Percentiles rank a stretch among this genome's conserved stretches.
phyloP scores from a whole-genome alignment of 2,113 vertebrate genomes.

The Tachysurus fulvidraco region DNA sequence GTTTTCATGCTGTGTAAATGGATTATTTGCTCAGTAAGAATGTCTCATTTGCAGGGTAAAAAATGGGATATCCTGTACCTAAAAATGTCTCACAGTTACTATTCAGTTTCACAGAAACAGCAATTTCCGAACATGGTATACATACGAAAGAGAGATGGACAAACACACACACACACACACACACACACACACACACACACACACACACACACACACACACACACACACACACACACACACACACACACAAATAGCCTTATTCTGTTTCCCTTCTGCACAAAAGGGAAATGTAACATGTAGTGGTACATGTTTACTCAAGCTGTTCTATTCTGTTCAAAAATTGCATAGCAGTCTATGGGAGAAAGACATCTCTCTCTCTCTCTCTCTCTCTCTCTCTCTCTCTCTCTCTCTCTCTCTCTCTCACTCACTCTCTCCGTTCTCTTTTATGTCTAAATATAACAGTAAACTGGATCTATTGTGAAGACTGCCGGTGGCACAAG shows the following conservation, averaged over 20 bases:
- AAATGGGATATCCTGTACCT: constrained; percentile 5
- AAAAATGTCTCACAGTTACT: constrained; percentile 8
- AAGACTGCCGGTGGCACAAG: background rate
- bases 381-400: background rate
- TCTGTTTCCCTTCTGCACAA: constrained; percentile 32
- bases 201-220: constrained; percentile 1
- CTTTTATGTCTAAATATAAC: constrained; percentile 19
- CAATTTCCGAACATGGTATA: background rate
- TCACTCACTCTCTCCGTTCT: background rate
- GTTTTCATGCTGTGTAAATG: constrained; percentile 39
- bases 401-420: background rate
- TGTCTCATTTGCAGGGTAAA: constrained; percentile 21
- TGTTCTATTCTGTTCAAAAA: constrained; percentile 18
- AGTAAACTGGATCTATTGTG: constrained; percentile 1
- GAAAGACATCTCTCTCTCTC: constrained; percentile 1
- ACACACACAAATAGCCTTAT: constrained; percentile 18
- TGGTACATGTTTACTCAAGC: constrained; percentile 32
- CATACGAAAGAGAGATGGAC: background rate
- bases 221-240: background rate
- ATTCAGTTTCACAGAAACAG: constrained; percentile 12
- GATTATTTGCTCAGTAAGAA: constrained; percentile 8
- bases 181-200: constrained; percentile 3
- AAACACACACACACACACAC: background rate
- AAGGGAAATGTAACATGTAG: constrained; percentile 39
- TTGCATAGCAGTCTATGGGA: constrained; percentile 26